Evolutionary conservation across 2,888 invertebrate genomes (phyloP).

Genomic region (Acanthosepion pharaonis): DNA sequence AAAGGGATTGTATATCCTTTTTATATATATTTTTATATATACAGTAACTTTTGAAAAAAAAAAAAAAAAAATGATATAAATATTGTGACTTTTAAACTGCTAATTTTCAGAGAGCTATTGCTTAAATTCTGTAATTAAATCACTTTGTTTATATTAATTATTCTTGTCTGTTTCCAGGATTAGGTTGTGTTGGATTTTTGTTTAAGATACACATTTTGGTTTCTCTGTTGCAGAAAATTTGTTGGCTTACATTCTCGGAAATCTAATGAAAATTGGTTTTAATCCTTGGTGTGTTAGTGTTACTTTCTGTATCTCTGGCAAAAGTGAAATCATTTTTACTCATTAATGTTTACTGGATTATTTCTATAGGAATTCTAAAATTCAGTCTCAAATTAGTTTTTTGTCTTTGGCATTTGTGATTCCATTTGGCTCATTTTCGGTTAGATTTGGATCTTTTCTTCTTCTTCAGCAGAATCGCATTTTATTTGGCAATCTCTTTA

Average conservation of each 20-base stretch:
- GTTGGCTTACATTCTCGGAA: background rate
- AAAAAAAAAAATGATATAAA: background rate
- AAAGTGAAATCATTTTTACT: background rate
- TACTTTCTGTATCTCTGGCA: background rate
- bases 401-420: background rate
- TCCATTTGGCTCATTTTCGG: background rate
- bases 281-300: background rate
- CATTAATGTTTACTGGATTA: background rate
- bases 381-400: background rate
- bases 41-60: background rate
- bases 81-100: background rate
- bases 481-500: too few relatives aligned
- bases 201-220: background rate
- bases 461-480: background rate
- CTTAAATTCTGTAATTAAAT: background rate
- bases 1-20: background rate
- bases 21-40: background rate
- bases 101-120: background rate
- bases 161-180: constrained; percentile 1
- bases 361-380: background rate
- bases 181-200: constrained; percentile 13
- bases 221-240: background rate
- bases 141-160: background rate
- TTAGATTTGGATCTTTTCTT: background rate
- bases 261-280: background rate